phyloP scores from a whole-genome alignment of 2,113 vertebrate species.

The Myrmecobius fasciatus region DNA sequence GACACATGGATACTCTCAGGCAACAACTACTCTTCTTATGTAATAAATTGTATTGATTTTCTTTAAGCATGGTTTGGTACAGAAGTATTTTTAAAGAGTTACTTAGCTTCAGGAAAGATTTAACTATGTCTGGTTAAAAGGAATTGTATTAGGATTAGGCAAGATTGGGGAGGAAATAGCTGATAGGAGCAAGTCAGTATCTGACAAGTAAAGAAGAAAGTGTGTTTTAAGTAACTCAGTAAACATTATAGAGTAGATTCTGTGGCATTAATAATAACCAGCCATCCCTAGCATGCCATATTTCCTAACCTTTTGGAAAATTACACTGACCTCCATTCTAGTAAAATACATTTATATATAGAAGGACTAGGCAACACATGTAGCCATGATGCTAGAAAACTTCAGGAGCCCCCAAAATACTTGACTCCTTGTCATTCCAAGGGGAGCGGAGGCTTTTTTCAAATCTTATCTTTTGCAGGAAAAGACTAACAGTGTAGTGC shows the following conservation, averaged over 20 bases:
- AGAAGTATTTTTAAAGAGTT: conserved; percentile 26
- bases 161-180: conserved; percentile 14
- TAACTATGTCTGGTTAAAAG: background rate
- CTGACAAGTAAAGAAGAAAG: conserved; percentile 53
- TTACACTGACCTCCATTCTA: conserved; percentile 70
- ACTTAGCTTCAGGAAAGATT: background rate
- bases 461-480: background rate
- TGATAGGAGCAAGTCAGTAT: conserved; percentile 59
- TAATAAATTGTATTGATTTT: conserved; percentile 43
- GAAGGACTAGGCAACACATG: background rate
- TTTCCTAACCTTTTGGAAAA: conserved; percentile 68
- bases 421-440: background rate
- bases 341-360: conserved; percentile 64
- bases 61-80: conserved; percentile 32
- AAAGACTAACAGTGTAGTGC: background rate
- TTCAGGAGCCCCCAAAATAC: background rate
- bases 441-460: background rate
- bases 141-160: conserved; percentile 31
- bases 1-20: background rate
- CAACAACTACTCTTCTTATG: conserved; percentile 41
- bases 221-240: conserved; percentile 69
- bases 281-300: conserved; percentile 53
- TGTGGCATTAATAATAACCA: conserved; percentile 79
- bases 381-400: background rate
- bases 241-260: conserved; percentile 67